phyloP scores from a whole-genome alignment of 2,797 vertebrate genomes.

The Myioborus melanocephalus region DNA sequence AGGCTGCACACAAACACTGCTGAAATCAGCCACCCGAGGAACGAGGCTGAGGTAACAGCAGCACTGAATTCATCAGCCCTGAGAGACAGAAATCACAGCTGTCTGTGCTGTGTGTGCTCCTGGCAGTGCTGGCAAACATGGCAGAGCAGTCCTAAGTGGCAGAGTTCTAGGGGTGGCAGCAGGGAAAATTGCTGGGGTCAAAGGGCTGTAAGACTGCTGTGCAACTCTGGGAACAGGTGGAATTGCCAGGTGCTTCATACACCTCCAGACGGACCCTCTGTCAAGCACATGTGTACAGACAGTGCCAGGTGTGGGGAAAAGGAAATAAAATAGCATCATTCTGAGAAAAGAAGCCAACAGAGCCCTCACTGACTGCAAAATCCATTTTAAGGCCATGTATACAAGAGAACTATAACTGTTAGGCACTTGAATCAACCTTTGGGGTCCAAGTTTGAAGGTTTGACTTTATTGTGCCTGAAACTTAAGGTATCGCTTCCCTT shows the following conservation, averaged over 20 bases:
- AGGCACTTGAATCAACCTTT: background rate
- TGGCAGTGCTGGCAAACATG: background rate
- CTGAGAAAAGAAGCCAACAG: background rate
- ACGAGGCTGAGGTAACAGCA: background rate
- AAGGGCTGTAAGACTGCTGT: background rate
- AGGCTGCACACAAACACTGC: background rate
- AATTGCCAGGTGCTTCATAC: background rate
- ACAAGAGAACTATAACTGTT: background rate
- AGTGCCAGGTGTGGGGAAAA: rapidly evolving
- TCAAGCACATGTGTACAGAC: background rate
- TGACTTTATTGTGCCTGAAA: background rate
- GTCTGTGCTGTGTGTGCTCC: background rate
- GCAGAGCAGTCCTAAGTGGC: background rate
- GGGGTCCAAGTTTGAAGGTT: background rate
- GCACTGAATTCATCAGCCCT: background rate
- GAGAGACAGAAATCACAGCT: background rate
- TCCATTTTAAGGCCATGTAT: background rate
- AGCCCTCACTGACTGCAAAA: background rate
- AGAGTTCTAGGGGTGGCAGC: background rate
- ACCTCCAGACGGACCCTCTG: background rate
- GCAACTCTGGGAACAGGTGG: background rate
- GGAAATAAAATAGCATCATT: background rate
- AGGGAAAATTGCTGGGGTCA: background rate
- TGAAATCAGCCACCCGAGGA: background rate
- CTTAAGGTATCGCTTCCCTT: background rate